These are phyloP conservation scores for Scrobipalpa atriplicella DNA, from an alignment of 2,888 invertebrate genomes.

Conservation along the genomic window DNA sequence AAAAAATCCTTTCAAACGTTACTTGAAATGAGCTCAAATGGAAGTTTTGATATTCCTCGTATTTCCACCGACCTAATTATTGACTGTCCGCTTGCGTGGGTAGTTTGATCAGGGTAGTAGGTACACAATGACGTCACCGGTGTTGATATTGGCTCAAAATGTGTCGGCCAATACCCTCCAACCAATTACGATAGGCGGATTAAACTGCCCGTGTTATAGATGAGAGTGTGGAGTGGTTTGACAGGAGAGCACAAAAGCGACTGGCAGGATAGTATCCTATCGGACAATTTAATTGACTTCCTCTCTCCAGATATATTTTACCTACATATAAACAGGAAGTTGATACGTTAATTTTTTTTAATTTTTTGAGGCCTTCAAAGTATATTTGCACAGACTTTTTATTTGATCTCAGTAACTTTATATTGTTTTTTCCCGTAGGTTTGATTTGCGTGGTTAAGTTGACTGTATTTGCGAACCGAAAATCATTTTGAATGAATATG, in stretches of 20 bases:
- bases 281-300: no score
- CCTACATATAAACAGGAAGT: no score
- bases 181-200: constrained; percentile 16
- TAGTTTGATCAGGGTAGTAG: constrained; percentile 4
- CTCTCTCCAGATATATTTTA: no score
- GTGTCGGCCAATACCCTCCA: constrained; percentile 16
- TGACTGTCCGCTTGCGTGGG: constrained; percentile 8
- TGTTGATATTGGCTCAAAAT: constrained; percentile 17
- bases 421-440: no score
- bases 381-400: no score
- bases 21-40: neutral
- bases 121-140: constrained; percentile 9
- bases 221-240: constrained; percentile 7
- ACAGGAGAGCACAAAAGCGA: neutral
- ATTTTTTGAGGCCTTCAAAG: no score
- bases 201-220: constrained; percentile 5
- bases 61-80: constrained; percentile 20
- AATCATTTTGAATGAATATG: no score
- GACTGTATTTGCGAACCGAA: no score
- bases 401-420: no score
- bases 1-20: no score
- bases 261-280: neutral
- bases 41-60: neutral
- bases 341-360: no score
- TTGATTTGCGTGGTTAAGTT: no score